Conservation (phyloP, 2,113 vertebrate genomes). For the Pogona vitticeps region DNA sequence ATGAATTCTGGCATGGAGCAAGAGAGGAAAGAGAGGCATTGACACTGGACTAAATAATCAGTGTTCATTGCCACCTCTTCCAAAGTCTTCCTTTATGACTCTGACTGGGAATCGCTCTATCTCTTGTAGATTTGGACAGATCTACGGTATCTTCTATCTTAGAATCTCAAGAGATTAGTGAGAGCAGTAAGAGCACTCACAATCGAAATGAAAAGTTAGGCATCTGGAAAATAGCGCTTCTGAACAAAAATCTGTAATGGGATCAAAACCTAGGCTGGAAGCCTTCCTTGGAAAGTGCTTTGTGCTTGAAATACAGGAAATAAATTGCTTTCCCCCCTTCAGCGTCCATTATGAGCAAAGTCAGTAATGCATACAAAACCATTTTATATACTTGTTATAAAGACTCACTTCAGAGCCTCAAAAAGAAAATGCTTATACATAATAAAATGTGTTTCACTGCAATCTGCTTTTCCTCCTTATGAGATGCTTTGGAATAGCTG, state of each 20-base stretch:
- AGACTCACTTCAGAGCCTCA: slow-evolving; percentile 10
- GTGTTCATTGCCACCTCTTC: not conserved
- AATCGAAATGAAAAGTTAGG: not conserved
- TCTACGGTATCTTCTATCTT: not conserved
- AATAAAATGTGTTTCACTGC: not conserved
- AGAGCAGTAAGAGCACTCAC: not conserved
- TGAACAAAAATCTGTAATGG: slow-evolving; percentile 3
- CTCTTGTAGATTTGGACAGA: not conserved
- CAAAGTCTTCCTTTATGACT: not conserved
- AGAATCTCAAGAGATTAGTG: not conserved
- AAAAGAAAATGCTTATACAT: not conserved
- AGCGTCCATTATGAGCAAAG: slow-evolving; percentile 1
- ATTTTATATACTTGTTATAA: not conserved
- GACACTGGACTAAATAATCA: not conserved
- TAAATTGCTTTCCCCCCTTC: not conserved
- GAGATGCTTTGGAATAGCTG: slow-evolving; percentile 12
- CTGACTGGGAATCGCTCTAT: not conserved
- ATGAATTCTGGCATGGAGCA: not conserved
- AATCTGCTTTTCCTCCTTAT: slow-evolving; percentile 5
- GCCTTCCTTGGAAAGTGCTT: not conserved
- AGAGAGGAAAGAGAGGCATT: not conserved
- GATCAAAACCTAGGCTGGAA: not conserved
- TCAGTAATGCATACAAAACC: not conserved
- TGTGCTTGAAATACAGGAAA: slow-evolving; percentile 3
- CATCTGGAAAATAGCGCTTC: not conserved